phyloP scores from a whole-genome alignment of 2,797 vertebrate genomes.

The Pseudotriccus pelzelni region DNA sequence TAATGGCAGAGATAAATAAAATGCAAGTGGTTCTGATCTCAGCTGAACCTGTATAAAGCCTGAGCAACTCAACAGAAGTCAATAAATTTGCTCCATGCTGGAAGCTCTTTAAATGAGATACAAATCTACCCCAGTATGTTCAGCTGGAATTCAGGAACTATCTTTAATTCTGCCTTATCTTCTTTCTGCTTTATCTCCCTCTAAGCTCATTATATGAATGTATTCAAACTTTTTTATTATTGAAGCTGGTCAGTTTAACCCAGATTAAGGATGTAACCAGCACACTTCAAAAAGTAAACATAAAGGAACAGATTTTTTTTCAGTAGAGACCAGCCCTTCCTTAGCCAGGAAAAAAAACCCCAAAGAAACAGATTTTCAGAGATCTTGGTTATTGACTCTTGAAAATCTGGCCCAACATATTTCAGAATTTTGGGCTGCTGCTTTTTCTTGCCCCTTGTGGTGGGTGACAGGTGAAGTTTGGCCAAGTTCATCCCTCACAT shows the following conservation, averaged over 20 bases:
- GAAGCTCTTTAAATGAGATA: constrained; percentile 43
- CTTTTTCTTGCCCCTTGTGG: not conserved
- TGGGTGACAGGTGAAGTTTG: not conserved
- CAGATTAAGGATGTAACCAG: constrained; percentile 54
- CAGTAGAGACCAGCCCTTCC: not conserved
- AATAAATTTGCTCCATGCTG: not conserved
- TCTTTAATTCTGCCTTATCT: constrained; percentile 65
- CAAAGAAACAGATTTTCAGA: not conserved
- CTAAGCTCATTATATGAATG: constrained; percentile 62
- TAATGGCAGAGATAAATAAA: not conserved
- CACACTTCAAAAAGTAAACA: constrained; percentile 44
- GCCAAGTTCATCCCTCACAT: not conserved
- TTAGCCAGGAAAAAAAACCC: not conserved
- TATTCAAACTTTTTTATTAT: constrained; percentile 58
- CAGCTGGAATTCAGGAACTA: constrained; percentile 35
- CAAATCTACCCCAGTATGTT: constrained; percentile 41
- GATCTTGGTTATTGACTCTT: not conserved
- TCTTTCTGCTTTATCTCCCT: constrained; percentile 56
- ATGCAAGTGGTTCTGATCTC: constrained; percentile 2
- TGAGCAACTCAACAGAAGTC: not conserved
- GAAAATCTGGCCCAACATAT: not conserved
- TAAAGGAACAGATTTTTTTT: constrained; percentile 18
- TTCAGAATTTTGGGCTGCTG: not conserved
- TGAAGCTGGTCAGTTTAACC: constrained; percentile 56
- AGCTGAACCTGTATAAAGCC: not conserved